phyloP scores from a whole-genome alignment of 2,113 vertebrate species.

The Otolemur garnettii region DNA sequence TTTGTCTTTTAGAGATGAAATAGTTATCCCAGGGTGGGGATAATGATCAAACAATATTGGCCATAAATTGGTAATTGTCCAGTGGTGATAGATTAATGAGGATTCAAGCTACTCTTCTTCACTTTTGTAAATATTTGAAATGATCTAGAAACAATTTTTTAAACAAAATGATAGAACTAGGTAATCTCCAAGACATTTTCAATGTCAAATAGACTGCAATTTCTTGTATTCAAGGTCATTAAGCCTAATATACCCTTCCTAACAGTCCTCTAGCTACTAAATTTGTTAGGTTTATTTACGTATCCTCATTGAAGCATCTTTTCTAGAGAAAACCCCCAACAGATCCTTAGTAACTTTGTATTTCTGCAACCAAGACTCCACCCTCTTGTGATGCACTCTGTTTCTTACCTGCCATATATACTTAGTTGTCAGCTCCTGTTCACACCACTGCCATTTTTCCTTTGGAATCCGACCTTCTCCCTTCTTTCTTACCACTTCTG shows the following conservation, averaged over 20 bases:
- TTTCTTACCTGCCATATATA: not conserved
- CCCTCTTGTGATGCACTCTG: not conserved
- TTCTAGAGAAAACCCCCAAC: not conserved
- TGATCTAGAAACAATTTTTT: not conserved
- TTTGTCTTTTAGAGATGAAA: slow-evolving; percentile 1
- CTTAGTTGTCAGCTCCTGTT: not conserved
- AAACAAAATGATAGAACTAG: slow-evolving; percentile 12
- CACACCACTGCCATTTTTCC: not conserved
- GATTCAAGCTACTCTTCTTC: not conserved
- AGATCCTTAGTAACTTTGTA: not conserved
- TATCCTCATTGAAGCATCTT: not conserved
- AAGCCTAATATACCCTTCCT: not conserved
- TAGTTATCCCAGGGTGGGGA: not conserved
- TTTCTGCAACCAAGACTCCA: not conserved
- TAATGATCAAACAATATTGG: not conserved
- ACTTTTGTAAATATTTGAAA: not conserved
- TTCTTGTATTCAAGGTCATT: not conserved
- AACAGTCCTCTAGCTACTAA: not conserved
- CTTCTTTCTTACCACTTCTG: not conserved
- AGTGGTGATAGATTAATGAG: not conserved
- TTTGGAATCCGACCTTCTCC: not conserved
- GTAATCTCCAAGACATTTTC: not conserved
- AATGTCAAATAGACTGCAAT: not conserved
- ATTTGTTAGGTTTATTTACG: not conserved
- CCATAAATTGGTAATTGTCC: not conserved